A percentile compares a stretch with the other conserved stretches of the same genome.
phyloP scores from a whole-genome alignment of 2,888 invertebrate species.

The Dicroscelio sp. region DNA sequence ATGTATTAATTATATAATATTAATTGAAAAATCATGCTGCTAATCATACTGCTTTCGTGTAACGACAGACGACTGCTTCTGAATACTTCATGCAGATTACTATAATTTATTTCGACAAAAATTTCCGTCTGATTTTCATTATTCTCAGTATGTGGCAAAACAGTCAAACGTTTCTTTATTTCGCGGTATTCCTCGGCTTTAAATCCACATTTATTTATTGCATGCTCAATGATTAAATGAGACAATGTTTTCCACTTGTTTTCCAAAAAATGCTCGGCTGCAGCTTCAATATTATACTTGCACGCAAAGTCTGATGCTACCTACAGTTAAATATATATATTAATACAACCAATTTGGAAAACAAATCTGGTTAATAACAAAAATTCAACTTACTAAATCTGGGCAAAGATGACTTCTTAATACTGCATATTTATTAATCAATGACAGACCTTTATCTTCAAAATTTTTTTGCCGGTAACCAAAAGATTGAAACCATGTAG shows the following conservation, averaged over 20 bases:
- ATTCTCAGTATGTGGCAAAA: not conserved
- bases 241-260: not conserved
- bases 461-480: not conserved
- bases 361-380: too few relatives aligned
- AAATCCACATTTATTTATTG: not conserved
- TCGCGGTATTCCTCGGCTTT: not conserved
- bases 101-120: not conserved
- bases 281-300: not conserved
- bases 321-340: not conserved
- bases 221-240: not conserved
- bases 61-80: not conserved
- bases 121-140: not conserved
- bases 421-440: not conserved
- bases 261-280: not conserved
- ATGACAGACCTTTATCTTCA: not conserved
- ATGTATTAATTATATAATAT: too few relatives aligned
- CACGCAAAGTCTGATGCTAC: not conserved
- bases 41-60: not conserved
- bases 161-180: not conserved
- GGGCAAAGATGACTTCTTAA: not conserved
- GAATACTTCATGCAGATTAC: not conserved
- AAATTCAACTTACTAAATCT: constrained; percentile 9
- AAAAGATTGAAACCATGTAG: not conserved
- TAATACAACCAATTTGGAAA: too few relatives aligned
- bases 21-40: too few relatives aligned